phyloP scores from a whole-genome alignment of 2,888 invertebrate genomes.

The Minunthozetes semirufus region DNA sequence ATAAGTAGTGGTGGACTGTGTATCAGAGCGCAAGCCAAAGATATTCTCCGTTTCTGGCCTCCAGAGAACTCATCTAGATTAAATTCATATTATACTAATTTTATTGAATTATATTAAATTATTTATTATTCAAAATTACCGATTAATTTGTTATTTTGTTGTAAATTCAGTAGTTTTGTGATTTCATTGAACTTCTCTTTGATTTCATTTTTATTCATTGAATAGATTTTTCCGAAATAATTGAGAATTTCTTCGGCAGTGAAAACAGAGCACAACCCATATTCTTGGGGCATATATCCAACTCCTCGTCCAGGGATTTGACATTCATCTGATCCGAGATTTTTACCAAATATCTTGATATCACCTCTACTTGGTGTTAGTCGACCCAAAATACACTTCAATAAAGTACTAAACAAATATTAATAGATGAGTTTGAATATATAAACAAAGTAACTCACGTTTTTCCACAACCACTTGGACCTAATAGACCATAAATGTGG shows the following conservation, averaged over 20 bases:
- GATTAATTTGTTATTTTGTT: background rate
- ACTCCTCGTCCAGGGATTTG: background rate
- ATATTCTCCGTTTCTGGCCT: conserved; percentile 82
- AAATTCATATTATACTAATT: no score
- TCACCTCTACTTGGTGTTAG: no score
- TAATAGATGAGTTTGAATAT: no score
- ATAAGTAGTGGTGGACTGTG: conserved; percentile 86
- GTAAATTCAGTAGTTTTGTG: background rate
- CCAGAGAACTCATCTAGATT: conserved; percentile 50
- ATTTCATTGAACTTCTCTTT: background rate
- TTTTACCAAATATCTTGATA: background rate
- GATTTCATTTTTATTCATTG: background rate
- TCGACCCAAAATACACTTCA: no score
- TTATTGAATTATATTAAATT: no score
- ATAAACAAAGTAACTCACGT: no score
- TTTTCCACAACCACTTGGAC: no score
- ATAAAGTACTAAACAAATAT: no score
- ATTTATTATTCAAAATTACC: no score
- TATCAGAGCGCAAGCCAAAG: conserved; percentile 76
- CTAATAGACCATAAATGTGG: no score
- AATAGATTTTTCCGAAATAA: background rate
- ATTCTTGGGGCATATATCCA: background rate
- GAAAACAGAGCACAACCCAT: background rate
- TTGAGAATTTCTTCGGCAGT: background rate
- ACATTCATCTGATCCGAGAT: background rate